phyloP scores from a whole-genome alignment of 2,797 vertebrate species.

The Sebastes itinus region DNA sequence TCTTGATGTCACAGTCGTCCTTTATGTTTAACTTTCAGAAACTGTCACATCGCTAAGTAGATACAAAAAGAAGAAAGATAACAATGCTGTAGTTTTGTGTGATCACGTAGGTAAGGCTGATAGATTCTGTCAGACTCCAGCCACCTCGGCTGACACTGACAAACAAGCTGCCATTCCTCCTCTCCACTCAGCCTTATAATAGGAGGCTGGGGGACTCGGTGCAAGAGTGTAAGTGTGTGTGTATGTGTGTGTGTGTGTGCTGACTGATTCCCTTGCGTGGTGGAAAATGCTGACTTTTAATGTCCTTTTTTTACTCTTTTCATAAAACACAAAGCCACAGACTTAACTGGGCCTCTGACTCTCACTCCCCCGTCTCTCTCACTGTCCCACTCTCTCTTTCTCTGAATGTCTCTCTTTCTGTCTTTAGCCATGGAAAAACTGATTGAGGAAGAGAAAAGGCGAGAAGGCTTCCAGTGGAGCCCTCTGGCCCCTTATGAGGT shows the following conservation, averaged over 20 bases:
- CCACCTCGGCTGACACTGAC: conserved; percentile 38
- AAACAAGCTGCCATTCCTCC: conserved; percentile 67
- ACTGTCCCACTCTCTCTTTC: conserved; percentile 49
- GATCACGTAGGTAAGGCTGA: background rate
- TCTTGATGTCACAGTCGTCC: background rate
- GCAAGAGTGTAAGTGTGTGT: conserved; percentile 24
- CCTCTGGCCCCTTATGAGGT: conserved; percentile 29
- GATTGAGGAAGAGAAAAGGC: conserved; percentile 45
- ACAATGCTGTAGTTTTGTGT: background rate
- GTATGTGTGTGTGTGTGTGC: conserved; percentile 20
- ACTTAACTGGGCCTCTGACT: conserved; percentile 76
- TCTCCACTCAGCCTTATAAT: conserved; percentile 76
- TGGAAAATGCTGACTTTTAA: conserved; percentile 84
- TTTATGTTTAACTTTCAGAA: background rate
- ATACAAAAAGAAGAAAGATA: background rate
- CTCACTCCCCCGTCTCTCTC: conserved; percentile 63
- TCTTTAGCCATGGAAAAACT: conserved; percentile 68
- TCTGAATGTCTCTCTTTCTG: conserved; percentile 16
- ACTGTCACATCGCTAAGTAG: background rate
- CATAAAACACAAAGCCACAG: conserved; percentile 83
- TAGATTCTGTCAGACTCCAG: conserved; percentile 12
- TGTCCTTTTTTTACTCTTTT: conserved; percentile 74
- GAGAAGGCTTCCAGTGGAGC: conserved; percentile 48
- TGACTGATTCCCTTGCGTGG: conserved; percentile 62
- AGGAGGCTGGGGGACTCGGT: conserved; percentile 61